These are phyloP conservation scores for Enteromius paludinosus DNA, from an alignment of 2,797 vertebrate genomes.

Conservation along the genomic window DNA sequence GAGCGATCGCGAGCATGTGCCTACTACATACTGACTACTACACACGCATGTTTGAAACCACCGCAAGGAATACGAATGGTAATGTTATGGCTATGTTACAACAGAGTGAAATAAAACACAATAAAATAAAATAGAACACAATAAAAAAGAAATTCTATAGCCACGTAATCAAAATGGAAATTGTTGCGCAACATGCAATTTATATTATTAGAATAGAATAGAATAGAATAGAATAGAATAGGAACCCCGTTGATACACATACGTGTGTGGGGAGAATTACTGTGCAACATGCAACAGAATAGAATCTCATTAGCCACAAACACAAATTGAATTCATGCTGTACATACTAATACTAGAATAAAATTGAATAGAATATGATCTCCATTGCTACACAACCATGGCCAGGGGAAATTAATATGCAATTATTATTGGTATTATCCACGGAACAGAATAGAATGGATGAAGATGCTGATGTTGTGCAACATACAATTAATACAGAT, in stretches of 20 bases:
- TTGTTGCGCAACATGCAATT: not conserved
- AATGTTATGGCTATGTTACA: not conserved
- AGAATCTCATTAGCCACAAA: not conserved
- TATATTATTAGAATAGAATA: no score
- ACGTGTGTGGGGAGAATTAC: not conserved
- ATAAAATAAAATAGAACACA: not conserved
- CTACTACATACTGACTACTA: constrained; percentile 2
- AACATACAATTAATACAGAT: not conserved
- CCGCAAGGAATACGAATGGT: not conserved
- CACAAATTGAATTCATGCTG: not conserved
- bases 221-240: not conserved
- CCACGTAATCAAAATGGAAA: not conserved
- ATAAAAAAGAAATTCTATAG: not conserved
- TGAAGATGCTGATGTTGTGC: not conserved
- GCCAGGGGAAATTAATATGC: not conserved
- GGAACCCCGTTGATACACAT: not conserved
- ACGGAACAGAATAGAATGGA: not conserved
- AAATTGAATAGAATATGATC: not conserved
- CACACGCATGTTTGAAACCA: not conserved
- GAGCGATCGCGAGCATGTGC: constrained; percentile 10
- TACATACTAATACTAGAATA: not conserved
- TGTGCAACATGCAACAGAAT: not conserved
- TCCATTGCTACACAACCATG: not conserved
- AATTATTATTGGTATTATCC: not conserved
- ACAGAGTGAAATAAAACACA: not conserved